Conservation (phyloP, 2,113 vertebrate species). For the Catharus minimus region DNA sequence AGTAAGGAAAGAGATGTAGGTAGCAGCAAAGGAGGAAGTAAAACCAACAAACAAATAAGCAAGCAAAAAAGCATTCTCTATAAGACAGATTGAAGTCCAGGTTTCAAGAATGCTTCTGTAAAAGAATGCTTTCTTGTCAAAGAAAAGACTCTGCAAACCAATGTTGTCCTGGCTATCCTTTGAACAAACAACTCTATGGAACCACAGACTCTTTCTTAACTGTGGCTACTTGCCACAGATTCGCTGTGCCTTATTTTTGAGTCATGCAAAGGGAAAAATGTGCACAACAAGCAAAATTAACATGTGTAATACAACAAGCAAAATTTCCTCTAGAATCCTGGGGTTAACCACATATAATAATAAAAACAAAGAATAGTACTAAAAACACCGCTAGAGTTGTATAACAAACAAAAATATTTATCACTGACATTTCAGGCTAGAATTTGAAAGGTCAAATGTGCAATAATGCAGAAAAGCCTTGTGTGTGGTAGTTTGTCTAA, state of each 20-base stretch:
- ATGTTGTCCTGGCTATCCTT: not conserved
- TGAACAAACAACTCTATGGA: not conserved
- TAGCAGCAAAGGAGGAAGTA: not conserved
- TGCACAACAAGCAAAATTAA: not conserved
- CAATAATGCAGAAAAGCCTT: not conserved
- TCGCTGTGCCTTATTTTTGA: not conserved
- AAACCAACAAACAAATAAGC: not conserved
- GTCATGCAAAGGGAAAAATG: not conserved
- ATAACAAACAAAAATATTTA: conserved; percentile 5
- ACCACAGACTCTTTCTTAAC: not conserved
- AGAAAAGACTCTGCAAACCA: not conserved
- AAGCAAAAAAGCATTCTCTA: not conserved
- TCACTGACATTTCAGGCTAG: not conserved
- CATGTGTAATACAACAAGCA: not conserved
- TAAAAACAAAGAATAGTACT: not conserved
- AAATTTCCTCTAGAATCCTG: not conserved
- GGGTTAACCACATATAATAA: conserved; percentile 17
- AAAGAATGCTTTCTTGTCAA: not conserved
- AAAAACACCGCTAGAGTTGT: not conserved
- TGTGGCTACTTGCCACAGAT: not conserved
- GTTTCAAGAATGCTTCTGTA: not conserved
- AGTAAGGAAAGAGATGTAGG: not conserved
- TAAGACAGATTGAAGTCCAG: not conserved
- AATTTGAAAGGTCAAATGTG: conserved; percentile 17
- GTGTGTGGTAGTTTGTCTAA: not conserved